These are phyloP conservation scores for Natrix natrix DNA, from an alignment of 2,797 vertebrate species.

Conservation along the genomic window DNA sequence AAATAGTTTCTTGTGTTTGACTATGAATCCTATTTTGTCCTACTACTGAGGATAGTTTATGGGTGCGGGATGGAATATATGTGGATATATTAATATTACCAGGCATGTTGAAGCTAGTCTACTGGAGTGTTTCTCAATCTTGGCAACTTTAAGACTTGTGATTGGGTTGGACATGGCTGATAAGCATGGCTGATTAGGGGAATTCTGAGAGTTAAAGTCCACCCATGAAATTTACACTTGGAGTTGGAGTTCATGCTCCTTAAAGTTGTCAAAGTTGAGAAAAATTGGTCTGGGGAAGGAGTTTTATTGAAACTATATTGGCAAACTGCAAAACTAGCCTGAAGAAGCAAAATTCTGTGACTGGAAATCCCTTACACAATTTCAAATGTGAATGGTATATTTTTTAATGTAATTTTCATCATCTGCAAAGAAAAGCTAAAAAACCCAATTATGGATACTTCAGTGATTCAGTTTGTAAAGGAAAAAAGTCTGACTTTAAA, in stretches of 20 bases:
- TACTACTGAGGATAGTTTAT: neutral
- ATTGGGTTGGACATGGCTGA: neutral
- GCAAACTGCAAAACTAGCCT: neutral
- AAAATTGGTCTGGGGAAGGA: neutral
- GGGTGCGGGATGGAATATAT: neutral
- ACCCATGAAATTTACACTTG: neutral
- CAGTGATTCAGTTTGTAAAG: neutral
- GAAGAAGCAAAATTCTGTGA: neutral
- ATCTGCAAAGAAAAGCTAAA: neutral
- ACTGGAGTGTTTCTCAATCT: neutral
- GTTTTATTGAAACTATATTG: neutral
- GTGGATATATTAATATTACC: neutral
- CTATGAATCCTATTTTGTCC: neutral
- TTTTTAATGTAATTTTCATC: neutral
- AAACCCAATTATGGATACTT: neutral
- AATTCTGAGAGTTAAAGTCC: neutral
- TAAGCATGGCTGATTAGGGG: neutral
- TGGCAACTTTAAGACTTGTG: neutral
- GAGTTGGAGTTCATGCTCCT: neutral
- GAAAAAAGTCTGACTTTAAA: neutral
- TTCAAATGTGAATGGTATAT: neutral
- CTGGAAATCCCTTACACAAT: neutral
- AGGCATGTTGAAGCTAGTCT: neutral
- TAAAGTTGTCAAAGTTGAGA: neutral
- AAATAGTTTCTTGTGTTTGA: neutral